Base-by-base conservation (phyloP, 2,797 vertebrate genomes). In the Cryptoblepharus egeriae region DNA sequence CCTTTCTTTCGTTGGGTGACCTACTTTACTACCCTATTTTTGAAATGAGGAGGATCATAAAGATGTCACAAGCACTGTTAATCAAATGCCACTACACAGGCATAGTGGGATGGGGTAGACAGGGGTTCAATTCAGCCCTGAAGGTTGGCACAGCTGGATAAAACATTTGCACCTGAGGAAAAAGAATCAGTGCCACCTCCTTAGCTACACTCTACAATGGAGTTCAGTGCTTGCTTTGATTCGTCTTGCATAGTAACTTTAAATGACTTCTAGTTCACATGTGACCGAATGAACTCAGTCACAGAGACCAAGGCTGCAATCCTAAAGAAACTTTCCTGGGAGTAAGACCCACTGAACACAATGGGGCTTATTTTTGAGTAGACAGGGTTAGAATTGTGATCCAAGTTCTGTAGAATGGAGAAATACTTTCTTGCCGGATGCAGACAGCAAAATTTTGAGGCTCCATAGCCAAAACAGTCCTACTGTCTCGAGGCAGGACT, bases 11-110 rank as follows among this genome's bases (percentile, higher is more conserved):
- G n/a, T 82, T 73, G 83, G 73, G 85, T 91, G 93, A 92, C 90
- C 92, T 91, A 90, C 87, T 92, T 77, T 80, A 0, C 0, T 85
- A 85, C 74, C 86, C 90, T 81, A 88, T 74, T 90, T 90, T 9
- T 26, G 49, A 49, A 76, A 11, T 75, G 72, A 83, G 87, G 73
- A 80, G 80, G 79, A 85, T 73, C 79, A 88, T 88, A 85, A 80
- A 35, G 28, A 81, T 77, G 0, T 11, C 1, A 74, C 68, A 80
- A 76, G 78, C 39, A 77, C 74, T 1, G 0, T 26, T 82, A 71
- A 92, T 89, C 88, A 90, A 81, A 3, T 6, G 0, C 24, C 32
- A 87, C 88, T 88, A 89, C 83, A 77, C 74, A 81, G 16, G 85
- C 24, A 0, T 24, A 39, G 87, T 90, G 87, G 87, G 76, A 89